Evolutionary conservation across 2,797 vertebrate species (phyloP).

Genomic region (Hydrophis major): DNA sequence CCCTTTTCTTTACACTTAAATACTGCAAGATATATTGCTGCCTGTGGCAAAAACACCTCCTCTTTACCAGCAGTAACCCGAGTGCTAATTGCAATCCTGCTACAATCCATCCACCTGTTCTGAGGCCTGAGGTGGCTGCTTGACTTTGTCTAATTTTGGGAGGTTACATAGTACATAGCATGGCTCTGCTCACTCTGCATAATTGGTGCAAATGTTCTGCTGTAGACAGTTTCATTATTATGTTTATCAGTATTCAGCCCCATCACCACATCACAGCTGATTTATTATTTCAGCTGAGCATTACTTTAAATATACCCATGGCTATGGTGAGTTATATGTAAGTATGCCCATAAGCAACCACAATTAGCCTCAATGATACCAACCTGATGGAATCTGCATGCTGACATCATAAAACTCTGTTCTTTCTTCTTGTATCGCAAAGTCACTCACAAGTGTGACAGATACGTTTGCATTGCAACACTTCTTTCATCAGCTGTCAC

Average conservation of each 20-base stretch:
- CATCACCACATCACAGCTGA: neutral
- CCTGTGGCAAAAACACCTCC: neutral
- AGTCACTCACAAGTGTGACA: neutral
- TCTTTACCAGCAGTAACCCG: neutral
- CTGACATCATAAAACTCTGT: neutral
- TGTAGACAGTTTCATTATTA: neutral
- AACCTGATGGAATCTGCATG: neutral
- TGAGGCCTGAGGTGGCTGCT: neutral
- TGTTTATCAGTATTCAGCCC: neutral
- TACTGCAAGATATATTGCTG: neutral
- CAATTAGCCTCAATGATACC: neutral
- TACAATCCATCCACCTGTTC: neutral
- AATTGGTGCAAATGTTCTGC: neutral
- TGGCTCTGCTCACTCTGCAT: neutral
- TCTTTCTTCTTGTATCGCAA: neutral
- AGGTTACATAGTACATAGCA: neutral
- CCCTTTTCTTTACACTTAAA: neutral
- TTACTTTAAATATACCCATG: neutral
- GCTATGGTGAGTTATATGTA: neutral
- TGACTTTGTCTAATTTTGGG: neutral
- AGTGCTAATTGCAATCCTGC: neutral
- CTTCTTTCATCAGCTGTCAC: neutral
- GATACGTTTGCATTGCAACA: neutral
- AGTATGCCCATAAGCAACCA: neutral
- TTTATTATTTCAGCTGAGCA: neutral